phyloP scores from a whole-genome alignment of 2,888 invertebrate genomes.

The Leptopterna dolabrata region DNA sequence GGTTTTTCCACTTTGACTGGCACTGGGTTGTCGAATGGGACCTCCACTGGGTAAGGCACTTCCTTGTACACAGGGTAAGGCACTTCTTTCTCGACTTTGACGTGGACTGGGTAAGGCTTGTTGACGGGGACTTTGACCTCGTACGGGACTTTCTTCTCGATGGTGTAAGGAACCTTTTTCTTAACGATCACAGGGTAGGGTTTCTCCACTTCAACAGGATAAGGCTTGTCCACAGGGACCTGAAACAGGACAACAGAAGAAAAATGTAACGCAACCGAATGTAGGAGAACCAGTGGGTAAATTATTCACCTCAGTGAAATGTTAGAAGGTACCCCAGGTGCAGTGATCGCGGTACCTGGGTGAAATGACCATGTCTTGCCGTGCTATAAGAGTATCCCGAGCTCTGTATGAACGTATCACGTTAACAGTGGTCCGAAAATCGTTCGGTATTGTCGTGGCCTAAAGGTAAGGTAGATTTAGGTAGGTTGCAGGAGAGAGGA shows the following conservation, averaged over 20 bases:
- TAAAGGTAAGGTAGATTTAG: too few species aligned
- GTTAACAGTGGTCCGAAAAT: too few species aligned
- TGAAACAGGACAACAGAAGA: not conserved
- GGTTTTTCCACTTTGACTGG: slow-evolving; percentile 53
- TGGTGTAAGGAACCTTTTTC: slow-evolving; percentile 71
- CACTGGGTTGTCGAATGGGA: slow-evolving; percentile 68
- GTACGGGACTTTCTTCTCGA: slow-evolving; percentile 70
- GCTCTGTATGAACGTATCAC: too few species aligned
- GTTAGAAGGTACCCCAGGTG: too few species aligned
- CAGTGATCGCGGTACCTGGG: too few species aligned
- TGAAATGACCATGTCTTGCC: too few species aligned
- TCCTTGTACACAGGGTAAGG: slow-evolving; percentile 58
- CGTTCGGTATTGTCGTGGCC: too few species aligned
- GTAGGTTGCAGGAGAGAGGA: too few species aligned
- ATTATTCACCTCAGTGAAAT: too few species aligned
- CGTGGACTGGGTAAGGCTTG: slow-evolving; percentile 57
- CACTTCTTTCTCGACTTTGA: slow-evolving; percentile 56
- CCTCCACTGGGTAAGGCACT: slow-evolving; percentile 69
- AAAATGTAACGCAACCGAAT: not conserved
- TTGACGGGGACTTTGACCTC: slow-evolving; percentile 57
- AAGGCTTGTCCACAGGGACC: slow-evolving; percentile 56
- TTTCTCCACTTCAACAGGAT: slow-evolving; percentile 56
- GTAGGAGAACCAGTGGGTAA: not conserved
- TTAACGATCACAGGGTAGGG: slow-evolving; percentile 82
- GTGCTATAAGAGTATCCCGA: too few species aligned